phyloP scores from a whole-genome alignment of 1,140 invertebrate species.

The Drosophila grimshawi region DNA sequence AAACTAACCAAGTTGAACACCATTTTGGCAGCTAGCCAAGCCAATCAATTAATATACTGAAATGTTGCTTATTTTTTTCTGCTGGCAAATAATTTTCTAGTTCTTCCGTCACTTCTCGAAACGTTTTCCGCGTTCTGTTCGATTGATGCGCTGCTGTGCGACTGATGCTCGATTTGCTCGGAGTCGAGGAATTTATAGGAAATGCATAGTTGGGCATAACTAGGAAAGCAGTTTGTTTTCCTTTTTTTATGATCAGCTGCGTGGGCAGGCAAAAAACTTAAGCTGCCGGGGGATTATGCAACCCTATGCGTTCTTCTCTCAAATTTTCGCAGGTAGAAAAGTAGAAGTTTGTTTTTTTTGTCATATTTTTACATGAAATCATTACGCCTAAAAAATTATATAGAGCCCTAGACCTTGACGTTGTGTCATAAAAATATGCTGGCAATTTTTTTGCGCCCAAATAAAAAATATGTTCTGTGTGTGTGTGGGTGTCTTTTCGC shows the following conservation, averaged over 20 bases:
- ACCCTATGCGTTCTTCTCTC: conserved; percentile 70
- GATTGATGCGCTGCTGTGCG: conserved; percentile 54
- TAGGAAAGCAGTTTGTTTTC: conserved; percentile 2
- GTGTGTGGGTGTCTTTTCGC: conserved; percentile 53
- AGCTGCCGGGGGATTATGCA: conserved; percentile 77
- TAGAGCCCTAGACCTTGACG: conserved; percentile 69
- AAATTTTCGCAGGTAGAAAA: conserved; percentile 62
- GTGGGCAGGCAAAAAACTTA: conserved; percentile 74
- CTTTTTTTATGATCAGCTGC: conserved; percentile 64
- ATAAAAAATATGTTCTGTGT: conserved; percentile 41
- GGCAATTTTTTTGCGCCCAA: conserved; percentile 52
- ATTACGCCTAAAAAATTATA: conserved; percentile 73
- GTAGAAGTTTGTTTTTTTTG: conserved; percentile 37
- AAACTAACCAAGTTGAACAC: conserved; percentile 79
- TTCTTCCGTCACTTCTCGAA: conserved; percentile 17
- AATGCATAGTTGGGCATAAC: conserved; percentile 30
- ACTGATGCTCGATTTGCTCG: conserved; percentile 50
- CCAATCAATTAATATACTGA: conserved; percentile 5
- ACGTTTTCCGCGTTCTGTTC: conserved; percentile 48
- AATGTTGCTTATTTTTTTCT: conserved; percentile 10
- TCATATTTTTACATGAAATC: conserved; percentile 60
- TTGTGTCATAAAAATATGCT: conserved; percentile 63
- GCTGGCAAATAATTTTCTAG: conserved; percentile 1
- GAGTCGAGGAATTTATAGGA: conserved; percentile 57
- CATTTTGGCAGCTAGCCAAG: conserved; percentile 55